These are phyloP conservation scores for Chouioia cunea DNA, from an alignment of 2,888 invertebrate species.

Conservation along the genomic window DNA sequence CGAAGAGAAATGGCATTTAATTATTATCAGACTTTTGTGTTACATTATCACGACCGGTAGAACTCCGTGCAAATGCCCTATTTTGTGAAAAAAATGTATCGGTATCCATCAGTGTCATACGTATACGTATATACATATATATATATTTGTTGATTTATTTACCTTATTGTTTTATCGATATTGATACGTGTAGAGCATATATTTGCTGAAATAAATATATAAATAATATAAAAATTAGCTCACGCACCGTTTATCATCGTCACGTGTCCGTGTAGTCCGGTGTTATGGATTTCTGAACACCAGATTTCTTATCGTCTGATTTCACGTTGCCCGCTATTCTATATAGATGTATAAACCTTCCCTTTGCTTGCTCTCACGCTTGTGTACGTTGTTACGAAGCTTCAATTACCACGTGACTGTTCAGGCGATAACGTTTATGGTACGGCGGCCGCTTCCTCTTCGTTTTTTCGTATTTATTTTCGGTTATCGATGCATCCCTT, in stretches of 20 bases:
- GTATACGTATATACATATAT: too few species aligned
- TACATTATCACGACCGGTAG: too few species aligned
- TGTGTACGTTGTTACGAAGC: constrained; percentile 39
- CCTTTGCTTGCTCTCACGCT: constrained; percentile 45
- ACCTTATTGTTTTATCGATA: too few species aligned
- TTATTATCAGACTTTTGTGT: too few species aligned
- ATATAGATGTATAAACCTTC: neutral
- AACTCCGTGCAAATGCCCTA: too few species aligned
- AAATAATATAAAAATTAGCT: neutral
- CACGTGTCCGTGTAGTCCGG: constrained; percentile 56
- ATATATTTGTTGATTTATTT: too few species aligned
- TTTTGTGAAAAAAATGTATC: too few species aligned
- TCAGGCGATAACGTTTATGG: constrained; percentile 19
- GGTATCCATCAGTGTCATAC: too few species aligned
- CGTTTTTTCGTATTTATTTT: neutral
- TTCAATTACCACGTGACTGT: constrained; percentile 35
- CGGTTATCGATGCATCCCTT: neutral
- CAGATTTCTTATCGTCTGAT: constrained; percentile 47
- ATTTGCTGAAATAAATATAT: neutral
- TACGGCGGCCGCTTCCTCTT: neutral
- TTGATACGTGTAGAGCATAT: constrained; percentile 2
- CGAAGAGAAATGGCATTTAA: too few species aligned
- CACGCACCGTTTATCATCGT: constrained; percentile 42
- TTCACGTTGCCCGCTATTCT: constrained; percentile 43
- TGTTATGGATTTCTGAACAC: constrained; percentile 69